Conservation (phyloP, 2,888 invertebrate genomes). For the Hyposoter didymator region DNA sequence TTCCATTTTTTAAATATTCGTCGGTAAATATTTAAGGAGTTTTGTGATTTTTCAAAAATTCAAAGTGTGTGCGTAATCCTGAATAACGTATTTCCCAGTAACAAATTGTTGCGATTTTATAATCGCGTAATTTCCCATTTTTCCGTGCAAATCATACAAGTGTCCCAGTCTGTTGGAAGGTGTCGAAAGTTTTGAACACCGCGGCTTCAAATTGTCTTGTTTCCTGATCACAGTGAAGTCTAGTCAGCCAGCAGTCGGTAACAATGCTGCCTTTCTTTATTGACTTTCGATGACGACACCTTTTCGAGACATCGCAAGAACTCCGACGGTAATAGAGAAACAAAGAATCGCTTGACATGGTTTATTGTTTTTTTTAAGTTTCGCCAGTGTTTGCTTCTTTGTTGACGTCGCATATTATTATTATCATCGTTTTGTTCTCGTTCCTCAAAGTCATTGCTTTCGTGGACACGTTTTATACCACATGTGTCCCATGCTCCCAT, state of each 20-base stretch:
- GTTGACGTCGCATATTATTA: slow-evolving; percentile 8
- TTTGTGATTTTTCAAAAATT: too few relatives aligned
- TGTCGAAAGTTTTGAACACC: neutral
- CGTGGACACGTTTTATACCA: neutral
- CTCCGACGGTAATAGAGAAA: neutral
- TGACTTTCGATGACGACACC: neutral
- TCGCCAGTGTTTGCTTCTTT: slow-evolving; percentile 14
- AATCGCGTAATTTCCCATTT: neutral
- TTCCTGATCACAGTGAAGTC: neutral
- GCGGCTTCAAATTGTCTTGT: neutral
- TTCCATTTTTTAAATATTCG: too few relatives aligned
- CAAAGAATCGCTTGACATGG: neutral
- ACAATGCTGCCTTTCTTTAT: neutral
- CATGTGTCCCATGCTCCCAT: neutral
- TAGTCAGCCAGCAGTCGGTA: neutral
- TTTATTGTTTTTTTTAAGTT: neutral
- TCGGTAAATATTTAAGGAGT: neutral
- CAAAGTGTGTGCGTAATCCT: neutral
- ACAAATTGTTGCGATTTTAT: neutral
- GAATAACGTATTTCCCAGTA: neutral
- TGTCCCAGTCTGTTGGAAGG: neutral
- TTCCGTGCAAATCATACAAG: neutral
- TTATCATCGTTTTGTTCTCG: neutral
- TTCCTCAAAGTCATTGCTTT: neutral
- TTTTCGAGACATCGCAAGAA: neutral